A percentile compares a stretch with the other conserved stretches of the same genome.
phyloP scores from a whole-genome alignment of 2,113 vertebrate species.

The Perca flavescens region DNA sequence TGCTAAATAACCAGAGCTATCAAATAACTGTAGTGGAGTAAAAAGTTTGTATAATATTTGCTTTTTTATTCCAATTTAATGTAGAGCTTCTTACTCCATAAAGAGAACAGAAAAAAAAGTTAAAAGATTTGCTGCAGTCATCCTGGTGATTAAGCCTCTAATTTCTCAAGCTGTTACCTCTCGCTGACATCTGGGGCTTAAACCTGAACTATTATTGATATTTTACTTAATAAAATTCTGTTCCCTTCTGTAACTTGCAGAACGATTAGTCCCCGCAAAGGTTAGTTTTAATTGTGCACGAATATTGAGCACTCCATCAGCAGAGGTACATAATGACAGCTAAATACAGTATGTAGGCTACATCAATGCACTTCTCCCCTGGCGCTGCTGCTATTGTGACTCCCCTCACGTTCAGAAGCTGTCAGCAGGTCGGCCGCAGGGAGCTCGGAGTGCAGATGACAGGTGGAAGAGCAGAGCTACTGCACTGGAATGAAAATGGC shows the following conservation, averaged over 20 bases:
- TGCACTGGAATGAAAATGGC: conserved; percentile 81
- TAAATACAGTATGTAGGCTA: conserved; percentile 15
- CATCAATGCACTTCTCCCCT: conserved; percentile 20
- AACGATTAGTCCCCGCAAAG: conserved; percentile 13
- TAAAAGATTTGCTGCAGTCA: not conserved
- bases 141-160: not conserved
- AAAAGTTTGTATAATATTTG: too few species aligned
- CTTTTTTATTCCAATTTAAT: too few species aligned
- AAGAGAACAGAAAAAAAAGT: not conserved
- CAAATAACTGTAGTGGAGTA: too few species aligned
- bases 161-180: not conserved
- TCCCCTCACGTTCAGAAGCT: conserved; percentile 71
- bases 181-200: not conserved
- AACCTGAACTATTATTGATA: conserved; percentile 8
- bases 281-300: conserved; percentile 35
- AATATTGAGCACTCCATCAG: conserved; percentile 36
- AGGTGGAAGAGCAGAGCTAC: conserved; percentile 78
- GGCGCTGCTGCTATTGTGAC: conserved; percentile 54
- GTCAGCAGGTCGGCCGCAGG: conserved; percentile 72
- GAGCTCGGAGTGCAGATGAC: conserved; percentile 74
- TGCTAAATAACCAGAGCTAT: too few species aligned
- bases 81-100: not conserved
- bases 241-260: not conserved
- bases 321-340: conserved; percentile 11
- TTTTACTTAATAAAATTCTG: not conserved